phyloP scores from a whole-genome alignment of 2,888 invertebrate genomes.

The Antheraea assamensis region DNA sequence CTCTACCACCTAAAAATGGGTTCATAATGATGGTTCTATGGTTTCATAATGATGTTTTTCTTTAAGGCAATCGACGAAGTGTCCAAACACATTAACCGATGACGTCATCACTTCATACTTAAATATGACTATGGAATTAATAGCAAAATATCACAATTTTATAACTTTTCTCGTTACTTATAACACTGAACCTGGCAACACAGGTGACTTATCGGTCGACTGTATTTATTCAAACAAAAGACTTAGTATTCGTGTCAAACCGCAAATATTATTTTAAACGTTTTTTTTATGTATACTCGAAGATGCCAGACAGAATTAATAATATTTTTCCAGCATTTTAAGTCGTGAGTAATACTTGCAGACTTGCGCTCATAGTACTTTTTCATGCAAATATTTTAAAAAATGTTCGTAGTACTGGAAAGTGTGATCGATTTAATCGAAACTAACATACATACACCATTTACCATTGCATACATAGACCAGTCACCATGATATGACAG shows the following conservation, averaged over 20 bases:
- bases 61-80: neutral
- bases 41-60: no score
- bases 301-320: neutral
- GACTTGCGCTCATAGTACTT: neutral
- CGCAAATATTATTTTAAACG: slow-evolving; percentile 6
- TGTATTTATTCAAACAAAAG: slow-evolving; percentile 9
- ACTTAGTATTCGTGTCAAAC: slow-evolving; percentile 6
- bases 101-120: no score
- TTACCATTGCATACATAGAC: no score
- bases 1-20: no score
- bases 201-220: neutral
- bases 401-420: no score
- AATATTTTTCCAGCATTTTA: neutral
- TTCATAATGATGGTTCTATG: no score
- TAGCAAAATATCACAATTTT: neutral
- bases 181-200: neutral
- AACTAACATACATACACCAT: no score
- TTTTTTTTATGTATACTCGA: neutral
- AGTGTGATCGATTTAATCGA: no score
- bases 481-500: no score
- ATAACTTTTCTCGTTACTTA: neutral
- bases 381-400: neutral
- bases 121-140: neutral
- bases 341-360: neutral
- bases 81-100: neutral